Evolutionary conservation across 2,113 vertebrate species (phyloP).

Genomic region (rat (Rattus norvegicus)): DNA sequence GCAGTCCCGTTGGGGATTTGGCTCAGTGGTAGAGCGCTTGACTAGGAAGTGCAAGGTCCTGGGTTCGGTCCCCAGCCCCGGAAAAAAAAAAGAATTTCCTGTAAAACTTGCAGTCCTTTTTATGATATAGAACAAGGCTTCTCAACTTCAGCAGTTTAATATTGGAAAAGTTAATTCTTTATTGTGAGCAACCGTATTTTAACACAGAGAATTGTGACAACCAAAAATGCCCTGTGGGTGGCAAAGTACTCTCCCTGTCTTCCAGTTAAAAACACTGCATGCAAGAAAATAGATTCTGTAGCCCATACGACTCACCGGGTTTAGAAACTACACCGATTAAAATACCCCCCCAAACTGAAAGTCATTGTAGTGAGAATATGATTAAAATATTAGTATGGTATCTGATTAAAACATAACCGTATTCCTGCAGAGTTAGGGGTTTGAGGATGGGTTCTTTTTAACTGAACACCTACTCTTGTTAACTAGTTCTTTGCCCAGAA

Average conservation of each 20-base stretch:
- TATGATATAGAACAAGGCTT: background rate
- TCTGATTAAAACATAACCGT: background rate
- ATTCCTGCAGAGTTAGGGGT: background rate
- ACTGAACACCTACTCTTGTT: background rate
- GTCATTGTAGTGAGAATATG: background rate
- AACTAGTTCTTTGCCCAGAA: background rate
- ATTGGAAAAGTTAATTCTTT: background rate
- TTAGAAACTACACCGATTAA: background rate
- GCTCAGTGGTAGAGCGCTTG: too few species aligned
- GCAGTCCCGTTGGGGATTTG: too few species aligned
- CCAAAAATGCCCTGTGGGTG: background rate
- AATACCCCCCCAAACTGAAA: conserved; percentile 3
- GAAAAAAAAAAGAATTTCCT: too few species aligned
- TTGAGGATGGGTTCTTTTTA: conserved; percentile 26
- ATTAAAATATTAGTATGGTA: background rate
- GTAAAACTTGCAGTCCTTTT: background rate
- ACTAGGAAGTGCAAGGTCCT: too few species aligned
- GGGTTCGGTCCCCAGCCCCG: too few species aligned
- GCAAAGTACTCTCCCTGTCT: background rate
- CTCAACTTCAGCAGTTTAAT: background rate
- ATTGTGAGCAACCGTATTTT: background rate
- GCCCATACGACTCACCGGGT: background rate
- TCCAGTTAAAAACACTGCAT: background rate
- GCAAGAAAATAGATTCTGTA: background rate
- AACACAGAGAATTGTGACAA: background rate